Evolutionary conservation across 2,888 invertebrate genomes (phyloP), one percentile per base, ranked within the genome.

Genomic region (Catocala sponsa): DNA sequence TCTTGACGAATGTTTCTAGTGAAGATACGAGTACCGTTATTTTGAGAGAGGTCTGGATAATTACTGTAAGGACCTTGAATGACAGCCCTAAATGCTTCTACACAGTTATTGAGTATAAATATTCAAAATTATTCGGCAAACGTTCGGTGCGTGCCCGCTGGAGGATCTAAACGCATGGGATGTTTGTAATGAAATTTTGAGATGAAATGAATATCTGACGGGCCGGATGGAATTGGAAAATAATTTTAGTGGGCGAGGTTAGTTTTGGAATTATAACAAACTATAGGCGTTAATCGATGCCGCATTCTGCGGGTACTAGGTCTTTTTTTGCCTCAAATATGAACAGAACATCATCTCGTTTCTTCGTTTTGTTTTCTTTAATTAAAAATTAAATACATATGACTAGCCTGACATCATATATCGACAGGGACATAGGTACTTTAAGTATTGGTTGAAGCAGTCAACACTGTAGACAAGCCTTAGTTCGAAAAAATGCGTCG

Each of bases 111-210:
- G 65, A 61, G 59, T 71, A 81, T 84, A 79, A 83, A 80, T 80
- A 83, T 82, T 81, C 78, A 77, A 72, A 77, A 69, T 79, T 71
- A 79, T 80, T 77, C 76, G 65, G 70, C 68, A 78, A 76, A 69
- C 55, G 60, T 52, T 68, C 62, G 44, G 54, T 56, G 66, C 72
- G 64, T 68, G 65, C 66, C 60, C 64, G 51, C 41, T 46, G 71
- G 64, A 56, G 33, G 32, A 53, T 62, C 46, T 49, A 46, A 59
- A 65, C 50, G 65, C 55, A 67, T 52, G 67, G 60, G 38, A 67
- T 64, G 55, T 47, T 57, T 43, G 52, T 65, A 64, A 68, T 73
- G 55, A 64, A 70, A 70, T 73, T 64, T 70, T 64, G 62, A 61
- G 53, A 50, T 60, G 52, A 49, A 55, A 62, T 63, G 49, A 66